Evolutionary conservation across 2,113 vertebrate species (phyloP), one percentile per base, ranked within the genome.

Genomic region (Actenoides lindsayi): DNA sequence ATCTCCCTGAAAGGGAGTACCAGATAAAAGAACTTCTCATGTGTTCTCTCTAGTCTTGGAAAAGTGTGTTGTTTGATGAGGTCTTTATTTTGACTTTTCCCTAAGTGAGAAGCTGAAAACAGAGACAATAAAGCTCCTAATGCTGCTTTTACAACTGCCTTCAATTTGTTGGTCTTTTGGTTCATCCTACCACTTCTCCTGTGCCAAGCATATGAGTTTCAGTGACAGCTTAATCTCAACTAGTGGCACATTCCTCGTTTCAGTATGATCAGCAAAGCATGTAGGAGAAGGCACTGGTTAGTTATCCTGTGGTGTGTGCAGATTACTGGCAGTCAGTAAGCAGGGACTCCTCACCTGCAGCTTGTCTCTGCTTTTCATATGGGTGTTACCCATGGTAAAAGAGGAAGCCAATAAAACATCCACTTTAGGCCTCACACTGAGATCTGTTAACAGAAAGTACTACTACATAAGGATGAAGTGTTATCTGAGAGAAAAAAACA

Each of bases 1-100:
- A 31, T 51, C 25, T 67, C 12, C 37, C 46, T 0, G 0, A 13
- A 3, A 74, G 1, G 1, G 6, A 63, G 23, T 50, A 67, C 11
- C 15, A 81, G 57, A 70, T 90, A 16, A 33, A 88, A 39, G 20
- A 83, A 67, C 8, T 27, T 64, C 11, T 83, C 9, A 3, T 2
- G 3, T 37, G 41, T 6, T 83, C 20, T 9, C 21, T 67, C 14
- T 33, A 28, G 6, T 53, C 83, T 62, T 68, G 48, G 20, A 81
- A 86, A 86, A 53, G 4, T 2, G 0, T n/a, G 2, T 7, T 83
- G 23, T 44, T 65, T 71, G 24, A 24, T 15, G 35, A 74, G 14
- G 30, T 4, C 14, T 63, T 86, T 15, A 20, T 62, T 84, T 79
- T 18, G 30, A 7, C 21, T 50, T 77, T 88, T 59, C 21, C 15